phyloP scores from a whole-genome alignment of 2,888 invertebrate genomes.

The Tolmerus cingulatus region DNA sequence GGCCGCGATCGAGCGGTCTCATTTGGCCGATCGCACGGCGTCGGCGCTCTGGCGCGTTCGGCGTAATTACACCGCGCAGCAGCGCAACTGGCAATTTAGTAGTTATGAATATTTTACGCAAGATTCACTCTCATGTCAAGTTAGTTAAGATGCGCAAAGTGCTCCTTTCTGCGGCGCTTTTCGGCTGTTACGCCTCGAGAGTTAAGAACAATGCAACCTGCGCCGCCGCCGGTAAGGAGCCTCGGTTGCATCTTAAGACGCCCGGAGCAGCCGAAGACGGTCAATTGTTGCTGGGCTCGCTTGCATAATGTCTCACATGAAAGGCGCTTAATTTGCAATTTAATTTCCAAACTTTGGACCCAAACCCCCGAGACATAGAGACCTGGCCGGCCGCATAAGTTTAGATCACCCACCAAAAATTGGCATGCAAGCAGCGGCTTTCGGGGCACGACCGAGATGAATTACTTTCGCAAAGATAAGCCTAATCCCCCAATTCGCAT shows the following conservation, averaged over 20 bases:
- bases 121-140: constrained; percentile 15
- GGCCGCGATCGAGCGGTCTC: not conserved
- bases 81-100: not conserved
- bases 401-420: not conserved
- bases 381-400: not conserved
- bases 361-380: not conserved
- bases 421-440: not conserved
- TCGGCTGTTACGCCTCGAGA: not conserved
- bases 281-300: not conserved
- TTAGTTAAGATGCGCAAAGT: not conserved
- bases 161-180: not conserved
- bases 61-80: not conserved
- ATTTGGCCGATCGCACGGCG: not conserved
- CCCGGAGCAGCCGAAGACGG: not conserved
- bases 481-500: not conserved
- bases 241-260: not conserved
- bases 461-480: not conserved
- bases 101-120: constrained; percentile 8
- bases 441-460: not conserved
- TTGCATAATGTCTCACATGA: not conserved
- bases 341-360: not conserved
- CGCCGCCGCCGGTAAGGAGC: not conserved
- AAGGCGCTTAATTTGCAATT: not conserved
- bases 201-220: not conserved
- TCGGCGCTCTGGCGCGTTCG: not conserved